Conservation (phyloP, 2,888 invertebrate genomes). For the Spisula subtruncata region DNA sequence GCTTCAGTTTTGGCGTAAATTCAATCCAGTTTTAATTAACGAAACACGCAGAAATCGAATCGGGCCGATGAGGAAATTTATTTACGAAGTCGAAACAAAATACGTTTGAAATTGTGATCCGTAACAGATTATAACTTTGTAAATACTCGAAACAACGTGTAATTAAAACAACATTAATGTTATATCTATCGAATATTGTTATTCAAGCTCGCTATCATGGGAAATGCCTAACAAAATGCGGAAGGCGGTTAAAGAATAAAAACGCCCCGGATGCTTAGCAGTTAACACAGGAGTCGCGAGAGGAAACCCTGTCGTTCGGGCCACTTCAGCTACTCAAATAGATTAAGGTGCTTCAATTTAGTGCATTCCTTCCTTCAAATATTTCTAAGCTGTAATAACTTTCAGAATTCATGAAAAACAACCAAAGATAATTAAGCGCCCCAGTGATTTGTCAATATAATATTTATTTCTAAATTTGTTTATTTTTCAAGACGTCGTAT, state of each 20-base stretch:
- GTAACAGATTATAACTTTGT: no score
- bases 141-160: no score
- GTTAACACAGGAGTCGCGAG: background rate
- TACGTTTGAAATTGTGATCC: background rate
- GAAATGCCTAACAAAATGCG: background rate
- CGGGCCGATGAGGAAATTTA: no score
- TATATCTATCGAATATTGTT: background rate
- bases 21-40: no score
- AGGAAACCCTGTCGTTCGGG: background rate
- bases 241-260: background rate
- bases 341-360: background rate
- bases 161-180: no score
- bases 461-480: no score
- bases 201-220: background rate
- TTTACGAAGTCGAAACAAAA: no score
- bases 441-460: no score
- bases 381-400: background rate
- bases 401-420: background rate
- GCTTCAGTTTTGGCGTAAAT: no score
- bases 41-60: no score
- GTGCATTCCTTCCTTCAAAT: background rate
- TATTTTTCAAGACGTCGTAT: no score
- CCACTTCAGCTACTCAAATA: background rate
- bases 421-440: background rate
- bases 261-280: no score